Evolutionary conservation across 2,113 vertebrate species (phyloP).

Genomic region (Emydura subglobosa): DNA sequence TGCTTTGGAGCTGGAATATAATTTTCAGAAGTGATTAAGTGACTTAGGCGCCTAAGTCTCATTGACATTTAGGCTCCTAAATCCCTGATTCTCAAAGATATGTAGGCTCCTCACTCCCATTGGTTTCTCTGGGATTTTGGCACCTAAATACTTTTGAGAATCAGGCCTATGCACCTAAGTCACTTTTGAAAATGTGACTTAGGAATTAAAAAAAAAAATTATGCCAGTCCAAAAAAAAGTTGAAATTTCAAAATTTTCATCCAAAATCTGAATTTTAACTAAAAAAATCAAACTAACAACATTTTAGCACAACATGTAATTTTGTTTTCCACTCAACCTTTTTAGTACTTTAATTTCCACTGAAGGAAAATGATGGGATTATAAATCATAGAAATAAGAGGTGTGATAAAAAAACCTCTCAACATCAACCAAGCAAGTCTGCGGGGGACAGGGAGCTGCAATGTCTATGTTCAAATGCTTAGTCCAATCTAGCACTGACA

Average conservation of each 20-base stretch:
- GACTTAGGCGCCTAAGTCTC: neutral
- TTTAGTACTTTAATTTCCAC: neutral
- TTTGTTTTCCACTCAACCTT: neutral
- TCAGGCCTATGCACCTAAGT: neutral
- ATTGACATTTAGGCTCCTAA: neutral
- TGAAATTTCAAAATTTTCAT: neutral
- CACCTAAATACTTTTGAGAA: neutral
- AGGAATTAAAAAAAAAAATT: neutral
- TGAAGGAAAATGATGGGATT: neutral
- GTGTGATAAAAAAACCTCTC: neutral
- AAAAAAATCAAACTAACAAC: neutral
- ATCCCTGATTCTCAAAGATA: neutral
- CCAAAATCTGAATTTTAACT: neutral
- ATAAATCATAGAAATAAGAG: neutral
- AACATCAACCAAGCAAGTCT: neutral
- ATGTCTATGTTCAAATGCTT: rapidly evolving
- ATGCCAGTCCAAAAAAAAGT: rapidly evolving
- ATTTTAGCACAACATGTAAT: neutral
- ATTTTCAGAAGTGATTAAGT: conserved; percentile 37
- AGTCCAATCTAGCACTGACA: neutral
- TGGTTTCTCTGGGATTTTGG: neutral
- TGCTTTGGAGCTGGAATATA: neutral
- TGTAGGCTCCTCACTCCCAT: neutral
- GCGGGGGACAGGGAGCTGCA: rapidly evolving
- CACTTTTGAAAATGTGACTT: neutral